Evolutionary conservation across 1,140 invertebrate species (phyloP).

Genomic region (Argopecten irradians): DNA sequence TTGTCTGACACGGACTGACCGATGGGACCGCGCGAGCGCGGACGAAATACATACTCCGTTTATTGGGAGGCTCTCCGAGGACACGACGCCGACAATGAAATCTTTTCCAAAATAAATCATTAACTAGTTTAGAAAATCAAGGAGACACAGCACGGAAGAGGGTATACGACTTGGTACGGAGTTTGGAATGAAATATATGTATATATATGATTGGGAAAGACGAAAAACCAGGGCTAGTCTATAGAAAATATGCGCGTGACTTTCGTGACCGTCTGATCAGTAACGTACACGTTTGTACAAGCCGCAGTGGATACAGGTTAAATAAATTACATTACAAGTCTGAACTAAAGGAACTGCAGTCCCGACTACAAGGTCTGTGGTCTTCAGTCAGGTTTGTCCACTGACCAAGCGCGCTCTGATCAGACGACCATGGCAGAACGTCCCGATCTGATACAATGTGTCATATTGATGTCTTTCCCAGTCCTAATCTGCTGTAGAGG

Average conservation of each 20-base stretch:
- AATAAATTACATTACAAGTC: not conserved
- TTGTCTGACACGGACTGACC: not conserved
- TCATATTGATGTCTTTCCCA: slow-evolving; percentile 8
- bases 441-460: not conserved
- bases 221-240: too few species aligned
- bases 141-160: not conserved
- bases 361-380: not conserved
- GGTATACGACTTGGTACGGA: not conserved
- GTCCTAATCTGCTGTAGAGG: slow-evolving; percentile 4
- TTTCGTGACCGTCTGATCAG: too few species aligned
- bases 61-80: not conserved
- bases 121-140: slow-evolving; percentile 8
- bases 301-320: not conserved
- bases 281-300: too few species aligned
- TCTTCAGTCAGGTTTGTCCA: not conserved
- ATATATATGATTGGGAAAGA: too few species aligned
- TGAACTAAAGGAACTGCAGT: not conserved
- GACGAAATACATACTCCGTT: not conserved
- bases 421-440: not conserved
- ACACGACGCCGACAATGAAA: not conserved
- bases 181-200: not conserved
- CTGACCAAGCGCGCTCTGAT: not conserved
- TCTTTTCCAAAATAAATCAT: slow-evolving; percentile 12
- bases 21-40: not conserved
- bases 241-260: too few species aligned